These are phyloP conservation scores for Equus quagga DNA, from an alignment of 2,113 vertebrate genomes.

Conservation along the genomic window DNA sequence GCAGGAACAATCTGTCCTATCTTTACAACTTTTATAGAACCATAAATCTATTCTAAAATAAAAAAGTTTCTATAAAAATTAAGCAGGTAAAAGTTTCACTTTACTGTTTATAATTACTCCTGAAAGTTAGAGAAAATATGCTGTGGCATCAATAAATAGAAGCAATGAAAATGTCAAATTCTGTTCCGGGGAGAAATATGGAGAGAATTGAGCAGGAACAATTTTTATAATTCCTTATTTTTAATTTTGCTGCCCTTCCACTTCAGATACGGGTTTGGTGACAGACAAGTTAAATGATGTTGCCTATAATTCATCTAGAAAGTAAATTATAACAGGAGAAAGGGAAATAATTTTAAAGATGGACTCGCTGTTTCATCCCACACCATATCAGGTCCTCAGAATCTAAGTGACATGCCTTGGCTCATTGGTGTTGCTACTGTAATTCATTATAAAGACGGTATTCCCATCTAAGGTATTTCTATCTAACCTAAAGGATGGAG, in stretches of 20 bases:
- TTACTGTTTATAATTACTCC: not conserved
- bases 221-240: not conserved
- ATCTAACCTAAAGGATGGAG: not conserved
- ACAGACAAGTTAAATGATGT: not conserved
- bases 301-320: slow-evolving; percentile 2
- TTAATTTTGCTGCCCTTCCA: not conserved
- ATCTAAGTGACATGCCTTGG: slow-evolving; percentile 31
- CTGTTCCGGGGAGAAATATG: not conserved
- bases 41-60: not conserved
- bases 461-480: not conserved
- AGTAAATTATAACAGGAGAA: not conserved
- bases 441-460: not conserved
- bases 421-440: not conserved
- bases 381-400: not conserved
- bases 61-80: not conserved
- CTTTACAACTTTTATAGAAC: not conserved
- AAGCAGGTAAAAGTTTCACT: not conserved
- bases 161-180: not conserved
- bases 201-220: not conserved
- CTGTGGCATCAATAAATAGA: not conserved
- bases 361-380: not conserved
- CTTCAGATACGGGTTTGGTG: not conserved
- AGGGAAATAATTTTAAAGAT: not conserved
- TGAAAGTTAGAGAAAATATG: not conserved
- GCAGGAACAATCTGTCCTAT: not conserved